A percentile compares a stretch with the other conserved stretches of the same genome.
Conservation (phyloP, 1,140 invertebrate species). For the Drosophila ohnishii region DNA sequence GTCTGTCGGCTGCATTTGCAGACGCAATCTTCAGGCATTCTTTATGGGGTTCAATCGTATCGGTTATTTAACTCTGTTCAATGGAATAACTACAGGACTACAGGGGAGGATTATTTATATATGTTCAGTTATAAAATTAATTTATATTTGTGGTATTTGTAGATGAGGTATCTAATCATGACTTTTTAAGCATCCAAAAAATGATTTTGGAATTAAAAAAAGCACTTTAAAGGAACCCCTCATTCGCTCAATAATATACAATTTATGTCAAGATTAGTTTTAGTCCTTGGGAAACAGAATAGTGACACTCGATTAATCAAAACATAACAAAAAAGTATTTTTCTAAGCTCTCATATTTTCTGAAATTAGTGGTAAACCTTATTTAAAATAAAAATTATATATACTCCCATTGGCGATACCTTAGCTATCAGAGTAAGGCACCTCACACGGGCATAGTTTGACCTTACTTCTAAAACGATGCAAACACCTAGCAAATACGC, state of each 20-base stretch:
- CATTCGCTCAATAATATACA: background rate
- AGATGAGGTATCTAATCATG: background rate
- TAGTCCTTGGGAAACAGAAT: background rate
- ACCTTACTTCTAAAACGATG: constrained; percentile 60
- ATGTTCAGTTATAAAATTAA: too few relatives aligned
- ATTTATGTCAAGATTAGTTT: too few relatives aligned
- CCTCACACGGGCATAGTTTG: constrained; percentile 43
- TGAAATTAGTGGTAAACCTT: background rate
- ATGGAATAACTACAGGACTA: background rate
- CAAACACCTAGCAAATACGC: constrained; percentile 40
- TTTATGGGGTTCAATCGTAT: background rate
- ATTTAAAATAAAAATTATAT: constrained; percentile 14
- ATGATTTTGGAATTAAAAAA: background rate
- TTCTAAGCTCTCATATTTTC: too few relatives aligned
- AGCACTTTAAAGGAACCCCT: background rate
- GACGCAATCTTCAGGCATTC: constrained; percentile 8
- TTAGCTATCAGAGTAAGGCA: constrained; percentile 41
- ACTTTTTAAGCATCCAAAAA: background rate
- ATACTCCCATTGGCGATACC: constrained; percentile 50
- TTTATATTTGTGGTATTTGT: background rate
- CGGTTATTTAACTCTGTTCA: background rate
- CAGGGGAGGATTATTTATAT: background rate
- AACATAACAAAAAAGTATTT: too few relatives aligned
- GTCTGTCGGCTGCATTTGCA: constrained; percentile 35
- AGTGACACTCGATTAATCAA: background rate